Percentiles rank a stretch among this genome's conserved stretches.
These are phyloP conservation scores for Etheostoma spectabile DNA, from an alignment of 2,113 vertebrate species.

Conservation along the genomic window DNA sequence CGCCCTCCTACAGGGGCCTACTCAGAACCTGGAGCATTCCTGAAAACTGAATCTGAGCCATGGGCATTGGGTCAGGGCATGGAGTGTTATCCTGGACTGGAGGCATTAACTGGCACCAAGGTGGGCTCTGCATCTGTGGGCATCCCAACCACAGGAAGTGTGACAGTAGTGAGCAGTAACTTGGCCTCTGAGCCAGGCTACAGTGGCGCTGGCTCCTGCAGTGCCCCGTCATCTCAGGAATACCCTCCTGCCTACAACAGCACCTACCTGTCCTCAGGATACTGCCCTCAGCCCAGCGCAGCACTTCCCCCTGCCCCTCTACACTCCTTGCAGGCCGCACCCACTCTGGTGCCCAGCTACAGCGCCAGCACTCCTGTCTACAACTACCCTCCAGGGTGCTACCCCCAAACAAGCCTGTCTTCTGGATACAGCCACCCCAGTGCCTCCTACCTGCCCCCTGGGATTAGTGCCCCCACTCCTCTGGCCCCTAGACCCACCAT, in stretches of 20 bases:
- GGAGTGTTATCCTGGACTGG: conserved; percentile 87
- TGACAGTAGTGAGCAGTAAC: conserved; percentile 83
- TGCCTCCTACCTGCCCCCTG: conserved; percentile 87
- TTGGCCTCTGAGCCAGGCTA: conserved; percentile 83
- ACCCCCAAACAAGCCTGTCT: conserved; percentile 80
- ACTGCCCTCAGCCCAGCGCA: conserved; percentile 86
- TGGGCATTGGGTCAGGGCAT: conserved; percentile 87
- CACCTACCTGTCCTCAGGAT: conserved; percentile 89
- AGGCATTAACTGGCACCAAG: conserved; percentile 87
- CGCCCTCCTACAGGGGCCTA: conserved; percentile 76
- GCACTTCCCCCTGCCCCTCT: conserved; percentile 82
- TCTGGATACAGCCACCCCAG: conserved; percentile 88
- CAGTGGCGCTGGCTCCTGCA: conserved; percentile 76
- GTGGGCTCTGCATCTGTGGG: conserved; percentile 77
- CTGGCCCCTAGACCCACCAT: conserved; percentile 83
- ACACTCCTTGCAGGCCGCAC: conserved; percentile 76
- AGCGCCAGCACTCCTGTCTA: conserved; percentile 87
- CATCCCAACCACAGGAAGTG: conserved; percentile 84
- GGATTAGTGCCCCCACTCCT: conserved; percentile 88
- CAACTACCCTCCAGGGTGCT: conserved; percentile 87
- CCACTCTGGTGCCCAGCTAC: conserved; percentile 88
- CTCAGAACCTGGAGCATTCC: conserved; percentile 87
- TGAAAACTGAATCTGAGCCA: conserved; percentile 88
- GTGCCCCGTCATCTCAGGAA: conserved; percentile 85
- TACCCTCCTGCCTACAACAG: conserved; percentile 89